Conservation (phyloP, 2,888 invertebrate genomes). For the Drosophila affinis region DNA sequence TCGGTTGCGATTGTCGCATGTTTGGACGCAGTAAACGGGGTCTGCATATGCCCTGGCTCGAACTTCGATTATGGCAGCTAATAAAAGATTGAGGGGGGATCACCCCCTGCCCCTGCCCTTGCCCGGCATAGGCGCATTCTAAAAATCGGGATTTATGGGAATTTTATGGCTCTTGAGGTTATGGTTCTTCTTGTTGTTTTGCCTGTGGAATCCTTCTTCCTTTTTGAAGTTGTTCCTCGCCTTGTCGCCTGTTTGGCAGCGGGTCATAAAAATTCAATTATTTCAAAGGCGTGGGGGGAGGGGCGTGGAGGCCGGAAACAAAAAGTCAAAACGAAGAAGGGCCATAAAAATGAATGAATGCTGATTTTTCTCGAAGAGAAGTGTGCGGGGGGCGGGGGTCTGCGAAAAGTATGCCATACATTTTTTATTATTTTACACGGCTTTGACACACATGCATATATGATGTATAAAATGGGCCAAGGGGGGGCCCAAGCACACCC, state of each 20-base stretch:
- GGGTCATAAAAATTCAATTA: slow-evolving; percentile 73
- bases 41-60: slow-evolving; percentile 17
- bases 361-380: slow-evolving; percentile 32
- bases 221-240: slow-evolving; percentile 20
- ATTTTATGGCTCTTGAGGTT: slow-evolving; percentile 56
- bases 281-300: slow-evolving; percentile 40
- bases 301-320: slow-evolving; percentile 7
- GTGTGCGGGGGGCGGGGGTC: slow-evolving; percentile 2
- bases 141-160: slow-evolving; percentile 42
- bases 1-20: slow-evolving; percentile 64
- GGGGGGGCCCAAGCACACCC: not conserved
- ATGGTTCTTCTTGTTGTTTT: slow-evolving; percentile 44
- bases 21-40: slow-evolving; percentile 56
- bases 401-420: slow-evolving; percentile 49
- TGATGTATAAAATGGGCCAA: slow-evolving; percentile 5
- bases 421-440: slow-evolving; percentile 41
- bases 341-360: slow-evolving; percentile 52
- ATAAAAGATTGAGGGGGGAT: slow-evolving; percentile 44
- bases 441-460: slow-evolving; percentile 69
- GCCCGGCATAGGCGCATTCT: slow-evolving; percentile 35
- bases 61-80: slow-evolving; percentile 70
- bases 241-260: slow-evolving; percentile 31
- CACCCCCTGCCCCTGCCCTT: no score
- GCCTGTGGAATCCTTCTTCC: slow-evolving; percentile 14
- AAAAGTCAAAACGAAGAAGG: slow-evolving; percentile 29